Conservation (phyloP, 2,888 invertebrate genomes). For the Drosophila testacea region DNA sequence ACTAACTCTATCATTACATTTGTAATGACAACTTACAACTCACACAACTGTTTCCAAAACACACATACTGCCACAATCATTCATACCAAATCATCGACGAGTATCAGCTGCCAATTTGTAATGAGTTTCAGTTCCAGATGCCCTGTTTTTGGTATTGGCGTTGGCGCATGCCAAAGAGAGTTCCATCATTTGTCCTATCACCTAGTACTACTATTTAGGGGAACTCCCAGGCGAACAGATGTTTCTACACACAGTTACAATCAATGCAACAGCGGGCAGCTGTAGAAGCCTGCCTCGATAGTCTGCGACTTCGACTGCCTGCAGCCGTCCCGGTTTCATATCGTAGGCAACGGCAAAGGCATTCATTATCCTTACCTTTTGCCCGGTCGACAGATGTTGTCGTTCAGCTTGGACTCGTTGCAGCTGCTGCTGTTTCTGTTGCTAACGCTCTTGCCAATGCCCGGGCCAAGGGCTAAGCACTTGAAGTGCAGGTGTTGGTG, state of each 20-base stretch:
- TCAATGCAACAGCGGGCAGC: slow-evolving; percentile 56
- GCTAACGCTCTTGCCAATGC: slow-evolving; percentile 9
- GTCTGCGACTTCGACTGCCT: slow-evolving; percentile 6
- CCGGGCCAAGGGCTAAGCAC: slow-evolving; percentile 44
- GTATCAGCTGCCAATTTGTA: slow-evolving; percentile 54
- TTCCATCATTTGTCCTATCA: slow-evolving; percentile 16
- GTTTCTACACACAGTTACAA: slow-evolving; percentile 43
- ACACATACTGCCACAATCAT: slow-evolving; percentile 8
- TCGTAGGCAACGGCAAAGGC: slow-evolving; percentile 13
- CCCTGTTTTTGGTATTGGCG: slow-evolving; percentile 12
- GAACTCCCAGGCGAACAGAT: slow-evolving; percentile 53
- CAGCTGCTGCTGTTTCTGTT: slow-evolving; percentile 33
- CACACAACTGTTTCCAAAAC: slow-evolving; percentile 20
- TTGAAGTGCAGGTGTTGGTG: slow-evolving; percentile 63
- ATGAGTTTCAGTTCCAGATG: slow-evolving; percentile 44
- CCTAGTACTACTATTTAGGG: slow-evolving; percentile 27
- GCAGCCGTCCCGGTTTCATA: slow-evolving; percentile 31
- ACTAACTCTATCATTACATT: not conserved
- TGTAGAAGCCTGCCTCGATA: slow-evolving; percentile 26
- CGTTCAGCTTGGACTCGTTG: slow-evolving; percentile 13
- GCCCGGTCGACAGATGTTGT: slow-evolving; percentile 38
- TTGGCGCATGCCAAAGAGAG: slow-evolving; percentile 57
- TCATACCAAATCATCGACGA: slow-evolving; percentile 40
- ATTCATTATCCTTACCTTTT: slow-evolving; percentile 51
- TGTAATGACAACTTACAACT: slow-evolving; percentile 19